These are phyloP conservation scores for Ichneumoninae sp. DNA, from an alignment of 2,888 invertebrate genomes.

Conservation along the genomic window DNA sequence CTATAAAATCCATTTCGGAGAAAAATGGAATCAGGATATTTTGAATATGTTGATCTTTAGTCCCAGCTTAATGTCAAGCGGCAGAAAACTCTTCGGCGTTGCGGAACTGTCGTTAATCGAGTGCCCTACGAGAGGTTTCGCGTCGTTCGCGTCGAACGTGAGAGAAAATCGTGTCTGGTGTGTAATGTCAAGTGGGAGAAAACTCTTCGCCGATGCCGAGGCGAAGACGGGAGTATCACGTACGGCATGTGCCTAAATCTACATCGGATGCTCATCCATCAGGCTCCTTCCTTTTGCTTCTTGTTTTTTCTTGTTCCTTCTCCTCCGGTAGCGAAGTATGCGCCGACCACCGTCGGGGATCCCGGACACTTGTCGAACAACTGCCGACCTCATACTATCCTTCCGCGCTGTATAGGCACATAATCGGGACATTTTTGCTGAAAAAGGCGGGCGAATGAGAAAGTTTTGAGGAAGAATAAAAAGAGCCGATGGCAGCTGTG, in stretches of 20 bases:
- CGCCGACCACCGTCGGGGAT: conserved; percentile 36
- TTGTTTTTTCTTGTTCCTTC: conserved; percentile 2
- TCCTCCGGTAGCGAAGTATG: conserved; percentile 17
- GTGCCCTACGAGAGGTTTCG: not conserved
- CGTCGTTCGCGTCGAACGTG: not conserved
- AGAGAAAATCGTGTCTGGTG: not conserved
- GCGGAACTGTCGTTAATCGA: conserved; percentile 26
- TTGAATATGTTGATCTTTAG: too few species aligned
- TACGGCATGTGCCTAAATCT: conserved; percentile 39
- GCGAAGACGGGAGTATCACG: conserved; percentile 19
- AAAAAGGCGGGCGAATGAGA: conserved; percentile 16
- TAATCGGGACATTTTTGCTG: conserved; percentile 33
- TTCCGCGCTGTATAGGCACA: conserved; percentile 11
- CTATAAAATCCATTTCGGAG: too few species aligned
- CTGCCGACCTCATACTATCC: conserved; percentile 21
- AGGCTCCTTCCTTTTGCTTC: conserved; percentile 3
- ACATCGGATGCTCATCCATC: conserved; percentile 49
- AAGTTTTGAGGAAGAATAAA: conserved; percentile 20
- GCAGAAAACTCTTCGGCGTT: not conserved
- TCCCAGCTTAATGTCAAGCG: too few species aligned
- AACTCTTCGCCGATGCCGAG: not conserved
- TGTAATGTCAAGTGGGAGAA: not conserved
- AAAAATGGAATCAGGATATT: too few species aligned
- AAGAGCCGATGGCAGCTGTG: conserved; percentile 28
- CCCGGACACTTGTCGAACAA: conserved; percentile 46